These are phyloP conservation scores for Hyperoodon ampullatus DNA, from an alignment of 2,113 vertebrate genomes.

Conservation along the genomic window DNA sequence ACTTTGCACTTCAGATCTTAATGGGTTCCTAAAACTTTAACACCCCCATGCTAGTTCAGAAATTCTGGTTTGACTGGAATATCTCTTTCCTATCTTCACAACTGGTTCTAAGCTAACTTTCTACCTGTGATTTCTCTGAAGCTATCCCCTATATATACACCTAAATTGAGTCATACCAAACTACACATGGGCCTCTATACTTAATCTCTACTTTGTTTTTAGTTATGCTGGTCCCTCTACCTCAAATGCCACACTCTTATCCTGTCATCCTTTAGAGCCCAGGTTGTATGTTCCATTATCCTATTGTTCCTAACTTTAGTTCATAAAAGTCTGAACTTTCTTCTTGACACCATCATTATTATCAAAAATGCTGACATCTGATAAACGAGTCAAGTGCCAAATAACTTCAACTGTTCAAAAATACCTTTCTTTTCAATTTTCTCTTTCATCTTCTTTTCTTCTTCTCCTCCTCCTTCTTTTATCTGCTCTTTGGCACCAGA, in stretches of 20 bases:
- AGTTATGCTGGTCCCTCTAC: not conserved
- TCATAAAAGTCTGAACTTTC: slow-evolving; percentile 11
- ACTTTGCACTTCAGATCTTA: not conserved
- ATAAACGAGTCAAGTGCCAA: slow-evolving; percentile 5
- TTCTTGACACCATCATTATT: not conserved
- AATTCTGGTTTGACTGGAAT: not conserved
- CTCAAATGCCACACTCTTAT: not conserved
- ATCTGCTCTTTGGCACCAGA: slow-evolving; percentile 77
- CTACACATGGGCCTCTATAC: not conserved
- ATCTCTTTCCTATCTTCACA: not conserved
- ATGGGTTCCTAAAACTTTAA: not conserved
- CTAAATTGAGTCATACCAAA: not conserved
- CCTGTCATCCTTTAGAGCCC: not conserved
- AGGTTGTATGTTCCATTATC: not conserved
- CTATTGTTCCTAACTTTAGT: not conserved
- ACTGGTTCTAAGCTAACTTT: not conserved
- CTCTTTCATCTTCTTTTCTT: slow-evolving; percentile 91
- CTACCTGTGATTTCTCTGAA: not conserved
- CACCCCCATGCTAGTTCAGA: not conserved
- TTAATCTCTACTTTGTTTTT: not conserved
- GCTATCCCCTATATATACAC: not conserved
- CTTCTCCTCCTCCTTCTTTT: slow-evolving; percentile 85
- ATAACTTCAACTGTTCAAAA: not conserved
- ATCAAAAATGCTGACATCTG: not conserved
- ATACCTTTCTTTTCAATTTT: slow-evolving; percentile 93